phyloP scores from a whole-genome alignment of 2,113 vertebrate genomes.

The Cathartes aura region DNA sequence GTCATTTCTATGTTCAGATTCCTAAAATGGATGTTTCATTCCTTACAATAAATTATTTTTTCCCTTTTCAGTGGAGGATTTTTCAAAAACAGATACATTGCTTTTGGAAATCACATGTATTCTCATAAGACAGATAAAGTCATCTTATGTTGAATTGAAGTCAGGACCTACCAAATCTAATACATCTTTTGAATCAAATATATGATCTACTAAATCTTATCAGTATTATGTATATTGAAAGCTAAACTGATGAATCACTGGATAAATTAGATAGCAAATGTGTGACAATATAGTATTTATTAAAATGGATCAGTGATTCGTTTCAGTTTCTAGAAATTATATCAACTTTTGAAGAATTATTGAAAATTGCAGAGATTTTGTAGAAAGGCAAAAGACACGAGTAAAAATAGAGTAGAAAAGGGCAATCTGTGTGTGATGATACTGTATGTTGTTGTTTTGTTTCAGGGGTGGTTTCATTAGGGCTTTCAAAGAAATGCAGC shows the following conservation, averaged over 20 bases:
- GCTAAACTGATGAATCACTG: constrained; percentile 36
- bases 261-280: constrained; percentile 49
- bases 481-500: neutral
- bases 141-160: constrained; percentile 28
- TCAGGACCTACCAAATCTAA: constrained; percentile 21
- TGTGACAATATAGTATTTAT: constrained; percentile 36
- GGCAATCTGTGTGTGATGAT: neutral
- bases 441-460: neutral
- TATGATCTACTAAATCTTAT: constrained; percentile 52
- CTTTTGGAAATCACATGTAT: constrained; percentile 42
- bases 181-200: constrained; percentile 43
- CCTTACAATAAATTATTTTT: neutral
- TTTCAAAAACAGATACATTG: constrained; percentile 22
- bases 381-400: neutral
- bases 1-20: constrained; percentile 7
- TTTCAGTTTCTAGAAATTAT: constrained; percentile 30
- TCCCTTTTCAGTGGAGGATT: neutral
- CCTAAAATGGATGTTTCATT: constrained; percentile 23
- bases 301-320: neutral
- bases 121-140: constrained; percentile 30
- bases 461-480: neutral
- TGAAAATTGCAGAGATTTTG: neutral
- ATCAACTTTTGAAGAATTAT: neutral
- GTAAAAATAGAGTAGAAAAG: neutral
- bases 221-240: constrained; percentile 39